Evolutionary conservation across 2,113 vertebrate genomes (phyloP), one percentile per base, ranked within the genome.

Genomic region (Pseudopodoces humilis): DNA sequence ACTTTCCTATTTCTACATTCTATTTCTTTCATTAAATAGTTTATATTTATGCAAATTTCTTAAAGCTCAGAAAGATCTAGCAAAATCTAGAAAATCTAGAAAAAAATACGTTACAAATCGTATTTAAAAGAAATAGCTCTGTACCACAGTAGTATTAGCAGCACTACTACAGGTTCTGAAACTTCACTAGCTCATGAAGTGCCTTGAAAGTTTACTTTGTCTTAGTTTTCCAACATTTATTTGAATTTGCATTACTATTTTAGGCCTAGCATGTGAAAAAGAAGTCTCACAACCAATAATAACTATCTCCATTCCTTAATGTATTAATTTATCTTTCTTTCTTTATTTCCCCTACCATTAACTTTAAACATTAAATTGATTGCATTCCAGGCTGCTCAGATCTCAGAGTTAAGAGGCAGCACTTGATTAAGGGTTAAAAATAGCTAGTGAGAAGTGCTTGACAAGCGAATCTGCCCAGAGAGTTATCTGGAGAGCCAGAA

Each of bases 371-470:
- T 71, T 88, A 83, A 80, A 74, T n/a, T 89, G 44, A 56, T 53
- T 92, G 82, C 91, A 97, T 98, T 98, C 97, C 97, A 96, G 85
- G 91, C 90, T 96, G 72, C 94, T 96, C 93, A 93, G 50, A 96
- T 96, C 94, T 95, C 89, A 91, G 72, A 96, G 39, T 78, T 94
- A 92, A 96, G 91, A 97, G 91, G 80, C 86, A 91, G 92, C 95
- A 98, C 97, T 98, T 98, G 97, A 97, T 84, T 91, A 93, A 91
- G 86, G 86, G 92, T 97, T 98, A 98, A 98, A 98, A 98, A 98
- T 98, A 98, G 97, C 93, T 79, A 90, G 80, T 90, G 95, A 97
- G 95, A 98, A 98, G 97, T 94, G 97, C 96, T 96, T 94, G 90
- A 96, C 93, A 95, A 96, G 95, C 96, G 97, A 95, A 94, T 96